A percentile compares a stretch with the other conserved stretches of the same genome.
Evolutionary conservation across 2,113 vertebrate species (phyloP).

Genomic region (Otus sunia): DNA sequence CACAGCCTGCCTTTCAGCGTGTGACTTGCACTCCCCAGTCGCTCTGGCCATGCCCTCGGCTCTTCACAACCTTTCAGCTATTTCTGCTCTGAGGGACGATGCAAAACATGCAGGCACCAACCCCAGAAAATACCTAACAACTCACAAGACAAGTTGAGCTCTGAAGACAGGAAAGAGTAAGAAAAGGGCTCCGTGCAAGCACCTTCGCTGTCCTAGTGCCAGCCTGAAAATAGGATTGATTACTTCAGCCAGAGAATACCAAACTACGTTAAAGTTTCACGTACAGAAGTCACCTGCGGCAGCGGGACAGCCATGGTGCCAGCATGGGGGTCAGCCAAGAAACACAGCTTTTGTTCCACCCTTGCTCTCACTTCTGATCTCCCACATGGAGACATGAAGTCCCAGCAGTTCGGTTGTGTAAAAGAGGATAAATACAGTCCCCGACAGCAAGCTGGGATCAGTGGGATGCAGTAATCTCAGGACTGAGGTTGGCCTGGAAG

Average conservation of each 20-base stretch:
- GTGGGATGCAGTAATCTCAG: background rate
- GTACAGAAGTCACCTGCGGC: background rate
- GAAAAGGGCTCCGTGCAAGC: background rate
- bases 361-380: background rate
- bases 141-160: background rate
- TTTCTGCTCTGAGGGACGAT: background rate
- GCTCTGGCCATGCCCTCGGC: background rate
- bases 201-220: background rate
- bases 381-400: background rate
- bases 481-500: background rate
- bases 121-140: background rate
- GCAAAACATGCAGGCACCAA: background rate
- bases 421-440: background rate
- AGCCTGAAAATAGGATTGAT: background rate
- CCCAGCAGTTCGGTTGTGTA: background rate
- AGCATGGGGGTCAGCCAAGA: background rate
- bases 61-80: background rate
- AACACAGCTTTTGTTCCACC: background rate
- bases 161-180: background rate
- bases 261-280: background rate
- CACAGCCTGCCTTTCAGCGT: background rate
- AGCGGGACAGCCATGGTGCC: background rate
- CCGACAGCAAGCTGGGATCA: background rate
- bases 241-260: background rate
- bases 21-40: background rate